These are phyloP conservation scores for Hypocryptadius cinnamomeus DNA, from an alignment of 2,113 vertebrate genomes.

Conservation along the genomic window DNA sequence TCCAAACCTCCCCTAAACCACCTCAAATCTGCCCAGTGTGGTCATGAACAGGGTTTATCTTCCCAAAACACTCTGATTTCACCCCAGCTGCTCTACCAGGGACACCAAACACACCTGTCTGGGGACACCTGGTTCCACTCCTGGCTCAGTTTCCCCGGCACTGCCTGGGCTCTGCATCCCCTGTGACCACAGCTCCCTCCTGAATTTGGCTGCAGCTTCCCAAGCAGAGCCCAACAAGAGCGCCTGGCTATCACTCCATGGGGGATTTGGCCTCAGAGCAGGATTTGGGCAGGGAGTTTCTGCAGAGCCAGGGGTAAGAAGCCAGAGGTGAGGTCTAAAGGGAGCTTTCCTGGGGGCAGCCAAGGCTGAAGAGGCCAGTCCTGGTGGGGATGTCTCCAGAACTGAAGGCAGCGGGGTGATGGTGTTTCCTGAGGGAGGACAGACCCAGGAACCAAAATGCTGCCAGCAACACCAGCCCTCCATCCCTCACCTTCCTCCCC, in stretches of 20 bases:
- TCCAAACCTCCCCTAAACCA: background rate
- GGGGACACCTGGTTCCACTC: background rate
- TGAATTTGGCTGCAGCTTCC: background rate
- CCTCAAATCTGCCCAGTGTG: background rate
- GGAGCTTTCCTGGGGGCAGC: background rate
- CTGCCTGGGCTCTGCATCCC: background rate
- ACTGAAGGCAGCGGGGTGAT: fast-evolving
- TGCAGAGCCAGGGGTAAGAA: background rate
- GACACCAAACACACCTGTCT: background rate
- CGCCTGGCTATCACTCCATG: fast-evolving
- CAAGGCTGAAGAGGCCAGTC: background rate
- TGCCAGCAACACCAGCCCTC: background rate
- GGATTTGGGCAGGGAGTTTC: background rate
- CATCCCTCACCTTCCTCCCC: background rate
- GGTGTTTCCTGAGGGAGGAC: background rate
- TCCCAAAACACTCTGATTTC: background rate
- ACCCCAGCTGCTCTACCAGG: fast-evolving
- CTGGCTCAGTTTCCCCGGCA: background rate
- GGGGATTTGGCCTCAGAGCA: background rate
- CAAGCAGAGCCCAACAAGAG: background rate
- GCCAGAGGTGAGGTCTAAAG: background rate
- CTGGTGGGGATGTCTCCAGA: background rate
- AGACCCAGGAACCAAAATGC: background rate
- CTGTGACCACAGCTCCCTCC: background rate
- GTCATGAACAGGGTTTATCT: background rate